A percentile compares a stretch with the other conserved stretches of the same genome.
phyloP scores from a whole-genome alignment of 2,888 invertebrate genomes.

The Euplagia quadripunctaria region DNA sequence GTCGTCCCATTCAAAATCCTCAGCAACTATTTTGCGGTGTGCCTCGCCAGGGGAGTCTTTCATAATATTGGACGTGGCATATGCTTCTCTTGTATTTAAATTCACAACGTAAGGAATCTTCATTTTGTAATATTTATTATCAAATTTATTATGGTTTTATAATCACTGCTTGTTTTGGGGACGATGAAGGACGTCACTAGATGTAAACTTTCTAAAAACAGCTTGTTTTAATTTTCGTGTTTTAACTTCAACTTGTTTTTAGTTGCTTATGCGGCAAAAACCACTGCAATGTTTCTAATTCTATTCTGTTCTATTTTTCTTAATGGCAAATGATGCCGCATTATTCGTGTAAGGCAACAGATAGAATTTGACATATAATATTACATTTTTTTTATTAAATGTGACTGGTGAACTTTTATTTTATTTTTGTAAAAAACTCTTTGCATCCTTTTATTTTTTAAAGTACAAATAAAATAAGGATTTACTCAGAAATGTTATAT shows the following conservation, averaged over 20 bases:
- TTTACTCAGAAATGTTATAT: neutral
- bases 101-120: conserved; percentile 80
- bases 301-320: no score
- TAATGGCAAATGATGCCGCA: no score
- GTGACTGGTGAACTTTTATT: neutral
- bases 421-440: neutral
- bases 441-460: neutral
- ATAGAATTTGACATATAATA: neutral
- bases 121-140: conserved; percentile 58
- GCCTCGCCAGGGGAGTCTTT: conserved; percentile 63
- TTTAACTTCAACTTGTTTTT: neutral
- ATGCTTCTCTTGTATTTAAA: conserved; percentile 68
- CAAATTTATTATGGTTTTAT: neutral
- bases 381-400: neutral
- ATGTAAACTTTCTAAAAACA: neutral
- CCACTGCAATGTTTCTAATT: neutral
- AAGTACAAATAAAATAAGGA: neutral
- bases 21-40: conserved; percentile 72
- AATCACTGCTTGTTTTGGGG: neutral
- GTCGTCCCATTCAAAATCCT: conserved; percentile 82
- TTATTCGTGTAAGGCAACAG: neutral
- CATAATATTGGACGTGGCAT: conserved; percentile 68
- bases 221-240: neutral
- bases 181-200: neutral
- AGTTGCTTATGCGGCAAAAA: neutral